Base-by-base conservation (phyloP, 2,113 vertebrate genomes). In the Zosterops borbonicus region DNA sequence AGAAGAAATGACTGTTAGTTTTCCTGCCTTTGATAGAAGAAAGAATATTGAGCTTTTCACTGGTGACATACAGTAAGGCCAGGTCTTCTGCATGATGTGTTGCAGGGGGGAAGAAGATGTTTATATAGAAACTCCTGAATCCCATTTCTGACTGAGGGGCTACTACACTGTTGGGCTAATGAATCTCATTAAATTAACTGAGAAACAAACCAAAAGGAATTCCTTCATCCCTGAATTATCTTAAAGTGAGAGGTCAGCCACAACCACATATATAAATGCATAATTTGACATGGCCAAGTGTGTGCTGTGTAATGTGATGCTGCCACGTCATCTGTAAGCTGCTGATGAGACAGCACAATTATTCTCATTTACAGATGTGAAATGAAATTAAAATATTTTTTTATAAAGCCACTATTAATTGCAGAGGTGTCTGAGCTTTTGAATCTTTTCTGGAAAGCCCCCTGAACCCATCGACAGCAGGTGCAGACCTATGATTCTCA, bases 401-500 rank as follows among this genome's bases (percentile, higher is more conserved):
- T 82, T 6, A 25, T 6, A 63, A 90, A 90, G 22, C 7, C 2
- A 11, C 35, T 73, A 22, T 9, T 49, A 47, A 31, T 28, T 53
- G 22, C 41, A 75, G 33, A 8, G 9, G 6, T 68, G 19, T 42
- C 37, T 59, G 59, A 62, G 15, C 19, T 79, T 52, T 86, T 3
- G 3, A 2, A 13, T 73, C 5, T 73, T 85, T 50, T 50, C 14
- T 2, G 3, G 53, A 69, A 88, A 89, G 25, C 31, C 44, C n/a
- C 9, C 11, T 13, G 2, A 77, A 82, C 11, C 12, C 27, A 68
- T 0, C 0, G 14, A 18, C 29, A 29, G 29, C 14, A 37, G 0
- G 0, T 8, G 9, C 31, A 49, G 31, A 69, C 7, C 17, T 31
- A 14, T 0, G 1, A 14, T 62, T 41, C 24, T 33, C 2, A 0